These are phyloP conservation scores for Drosophila repletoides DNA, from an alignment of 1,140 invertebrate species.

Conservation along the genomic window DNA sequence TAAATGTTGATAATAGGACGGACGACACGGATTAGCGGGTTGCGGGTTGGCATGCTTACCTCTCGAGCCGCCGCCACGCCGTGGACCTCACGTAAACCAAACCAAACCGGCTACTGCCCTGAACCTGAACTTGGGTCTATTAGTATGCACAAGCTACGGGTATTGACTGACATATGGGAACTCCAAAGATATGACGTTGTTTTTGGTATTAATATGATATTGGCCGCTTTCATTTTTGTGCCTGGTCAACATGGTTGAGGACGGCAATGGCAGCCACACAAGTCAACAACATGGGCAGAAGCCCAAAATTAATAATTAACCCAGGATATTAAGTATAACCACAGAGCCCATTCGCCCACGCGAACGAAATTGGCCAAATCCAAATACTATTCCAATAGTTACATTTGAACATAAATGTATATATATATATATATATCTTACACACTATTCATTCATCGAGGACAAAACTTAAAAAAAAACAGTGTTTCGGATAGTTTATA, in stretches of 20 bases:
- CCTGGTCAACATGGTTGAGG: conserved; percentile 3
- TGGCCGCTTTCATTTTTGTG: conserved; percentile 9
- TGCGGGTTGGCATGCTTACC: neutral
- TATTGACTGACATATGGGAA: conserved; percentile 29
- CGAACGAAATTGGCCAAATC: neutral
- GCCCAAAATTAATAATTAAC: conserved; percentile 63
- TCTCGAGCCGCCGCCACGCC: neutral
- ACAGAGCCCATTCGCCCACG: conserved; percentile 24
- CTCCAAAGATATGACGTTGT: conserved; percentile 28
- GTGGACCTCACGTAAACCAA: conserved; percentile 56
- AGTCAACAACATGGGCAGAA: neutral
- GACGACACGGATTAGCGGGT: too few species aligned
- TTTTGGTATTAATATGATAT: too few species aligned
- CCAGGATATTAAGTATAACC: conserved; percentile 55
- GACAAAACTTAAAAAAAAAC: too few species aligned
- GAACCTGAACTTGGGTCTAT: conserved; percentile 46
- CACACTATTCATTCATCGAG: too few species aligned
- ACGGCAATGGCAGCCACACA: conserved; percentile 12
- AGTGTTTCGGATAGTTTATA: too few species aligned
- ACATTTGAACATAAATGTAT: too few species aligned
- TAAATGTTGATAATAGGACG: conserved; percentile 8
- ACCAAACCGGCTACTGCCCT: conserved; percentile 27
- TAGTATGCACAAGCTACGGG: conserved; percentile 44
- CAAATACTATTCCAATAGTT: neutral
- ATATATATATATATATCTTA: too few species aligned